Base-by-base conservation (phyloP, 2,113 vertebrate genomes). In the Isichthys henryi region DNA sequence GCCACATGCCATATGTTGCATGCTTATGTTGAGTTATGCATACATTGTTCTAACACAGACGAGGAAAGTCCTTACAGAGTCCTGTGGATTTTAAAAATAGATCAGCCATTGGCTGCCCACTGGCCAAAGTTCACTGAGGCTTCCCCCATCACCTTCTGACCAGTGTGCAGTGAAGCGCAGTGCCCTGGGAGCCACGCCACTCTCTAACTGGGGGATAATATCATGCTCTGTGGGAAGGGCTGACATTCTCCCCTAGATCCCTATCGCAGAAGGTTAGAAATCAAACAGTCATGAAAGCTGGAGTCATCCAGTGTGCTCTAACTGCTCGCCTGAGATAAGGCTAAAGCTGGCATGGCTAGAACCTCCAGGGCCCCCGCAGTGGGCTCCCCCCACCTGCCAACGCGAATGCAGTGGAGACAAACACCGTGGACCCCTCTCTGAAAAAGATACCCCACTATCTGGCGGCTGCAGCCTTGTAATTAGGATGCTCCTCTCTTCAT, bases 391-490 rank as follows among this genome's bases (percentile, higher is more conserved):
- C n/a, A 4, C 62, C 17, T 43, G 74, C 74, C 15, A 17, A 80
- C n/a, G 6, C 8, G 15, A 35, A 35, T 4, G 31, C 45, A 3
- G 27, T 13, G 31, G 50, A 87, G 85, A 27, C 31, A 6, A 13
- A 35, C 13, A 27, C 53, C 11, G 1, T 9, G 39, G 35, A 46
- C 17, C 10, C 53, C 58, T 39, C 31, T 39, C 66, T 45, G 70
- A 46, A 74, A 35, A 43, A 8, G 46, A 21, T 27, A 91, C 89
- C 93, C 92, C 91, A 93, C 93, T 93, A 92, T 94, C 91, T 93
- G 92, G 92, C 91, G 90, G 92, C 90, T 92, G 93, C 93, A 92
- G 93, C 93, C 94, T 87, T 94, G 93, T 96, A 95, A 96, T 96
- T 96, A 95, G 93, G 93, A 94, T 95, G 94, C 94, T 92, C 91